Conservation (phyloP, 2,888 invertebrate genomes). For the Chironomus tentans region DNA sequence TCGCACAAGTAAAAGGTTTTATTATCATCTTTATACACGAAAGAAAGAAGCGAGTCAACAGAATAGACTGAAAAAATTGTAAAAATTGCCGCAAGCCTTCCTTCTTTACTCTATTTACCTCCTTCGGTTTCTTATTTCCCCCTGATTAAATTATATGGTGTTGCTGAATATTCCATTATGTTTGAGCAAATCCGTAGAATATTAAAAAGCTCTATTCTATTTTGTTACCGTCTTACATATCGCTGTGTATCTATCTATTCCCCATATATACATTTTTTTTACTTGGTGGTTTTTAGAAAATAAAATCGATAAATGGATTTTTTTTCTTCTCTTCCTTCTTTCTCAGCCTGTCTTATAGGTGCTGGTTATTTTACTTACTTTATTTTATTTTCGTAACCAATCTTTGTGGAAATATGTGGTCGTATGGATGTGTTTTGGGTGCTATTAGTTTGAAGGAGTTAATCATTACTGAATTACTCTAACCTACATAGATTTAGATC, state of each 20-base stretch:
- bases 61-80: no score
- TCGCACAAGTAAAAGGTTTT: not conserved
- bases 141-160: conserved; percentile 14
- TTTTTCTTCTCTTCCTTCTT: not conserved
- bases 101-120: not conserved
- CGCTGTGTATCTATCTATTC: not conserved
- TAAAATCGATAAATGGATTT: conserved; percentile 18
- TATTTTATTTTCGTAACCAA: no score
- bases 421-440: no score
- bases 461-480: no score
- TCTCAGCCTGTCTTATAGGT: not conserved
- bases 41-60: not conserved
- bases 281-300: not conserved
- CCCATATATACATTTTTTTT: not conserved
- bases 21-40: not conserved
- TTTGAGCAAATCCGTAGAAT: conserved; percentile 7
- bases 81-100: not conserved
- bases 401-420: no score
- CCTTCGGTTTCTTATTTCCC: not conserved
- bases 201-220: conserved; percentile 10
- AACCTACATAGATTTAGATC: no score
- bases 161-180: conserved; percentile 12
- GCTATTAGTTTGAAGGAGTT: no score
- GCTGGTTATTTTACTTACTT: not conserved
- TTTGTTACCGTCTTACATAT: not conserved